Conservation (phyloP, 1,140 invertebrate species). For the Drosophila pruinosa region DNA sequence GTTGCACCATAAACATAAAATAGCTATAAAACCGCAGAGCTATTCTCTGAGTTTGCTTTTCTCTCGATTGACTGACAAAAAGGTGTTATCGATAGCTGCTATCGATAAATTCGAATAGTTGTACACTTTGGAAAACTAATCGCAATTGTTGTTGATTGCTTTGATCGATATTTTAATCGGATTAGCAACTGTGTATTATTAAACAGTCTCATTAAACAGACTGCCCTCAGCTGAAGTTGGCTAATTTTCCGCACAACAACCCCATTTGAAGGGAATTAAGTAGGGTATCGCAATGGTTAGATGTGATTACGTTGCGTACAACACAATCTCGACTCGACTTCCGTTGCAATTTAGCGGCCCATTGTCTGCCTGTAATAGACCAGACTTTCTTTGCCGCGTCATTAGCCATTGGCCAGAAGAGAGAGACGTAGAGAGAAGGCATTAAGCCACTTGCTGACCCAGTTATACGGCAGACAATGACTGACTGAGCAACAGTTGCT, state of each 20-base stretch:
- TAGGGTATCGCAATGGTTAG: constrained; percentile 7
- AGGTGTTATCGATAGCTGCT: background rate
- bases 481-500: constrained; percentile 28
- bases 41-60: background rate
- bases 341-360: constrained; percentile 36
- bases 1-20: constrained; percentile 12
- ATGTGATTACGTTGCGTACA: constrained; percentile 9
- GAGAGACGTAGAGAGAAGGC: background rate
- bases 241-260: background rate
- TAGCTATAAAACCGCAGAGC: constrained; percentile 1
- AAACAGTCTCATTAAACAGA: too few species aligned
- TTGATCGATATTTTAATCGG: too few species aligned
- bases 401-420: constrained; percentile 17
- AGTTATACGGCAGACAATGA: constrained; percentile 5
- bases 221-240: background rate
- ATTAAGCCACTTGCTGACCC: constrained; percentile 55
- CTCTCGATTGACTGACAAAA: background rate
- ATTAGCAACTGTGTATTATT: too few species aligned
- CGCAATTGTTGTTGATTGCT: too few species aligned
- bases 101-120: too few species aligned
- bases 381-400: constrained; percentile 40
- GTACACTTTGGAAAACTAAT: too few species aligned
- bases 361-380: constrained; percentile 18
- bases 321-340: constrained; percentile 34
- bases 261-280: background rate